Evolutionary conservation across 2,888 invertebrate species (phyloP).

Genomic region (Drosophila fungiperda): DNA sequence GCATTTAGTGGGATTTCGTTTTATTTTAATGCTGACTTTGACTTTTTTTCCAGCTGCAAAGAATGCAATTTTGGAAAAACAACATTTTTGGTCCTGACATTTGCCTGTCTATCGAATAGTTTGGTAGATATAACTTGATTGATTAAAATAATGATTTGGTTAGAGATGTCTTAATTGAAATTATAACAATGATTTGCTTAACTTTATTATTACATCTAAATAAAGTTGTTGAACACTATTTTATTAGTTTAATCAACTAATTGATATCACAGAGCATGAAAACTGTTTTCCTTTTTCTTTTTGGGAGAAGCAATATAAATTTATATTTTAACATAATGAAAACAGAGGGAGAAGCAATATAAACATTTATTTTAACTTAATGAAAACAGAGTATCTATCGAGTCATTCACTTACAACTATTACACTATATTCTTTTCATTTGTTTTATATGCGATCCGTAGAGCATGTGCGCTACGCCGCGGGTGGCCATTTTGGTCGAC

Average conservation of each 20-base stretch:
- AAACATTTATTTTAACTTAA: background rate
- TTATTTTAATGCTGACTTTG: slow-evolving; percentile 32
- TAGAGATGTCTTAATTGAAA: slow-evolving; percentile 1
- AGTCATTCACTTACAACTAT: slow-evolving; percentile 1
- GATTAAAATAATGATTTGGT: slow-evolving; percentile 12
- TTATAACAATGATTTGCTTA: slow-evolving; percentile 7
- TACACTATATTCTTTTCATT: slow-evolving; percentile 13
- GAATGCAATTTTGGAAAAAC: slow-evolving; percentile 37
- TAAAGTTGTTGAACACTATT: background rate
- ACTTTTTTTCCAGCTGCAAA: slow-evolving; percentile 30
- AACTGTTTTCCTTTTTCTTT: background rate
- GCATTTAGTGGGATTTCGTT: slow-evolving; percentile 34
- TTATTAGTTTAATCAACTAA: background rate
- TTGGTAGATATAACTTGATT: background rate
- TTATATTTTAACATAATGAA: background rate
- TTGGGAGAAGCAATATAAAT: background rate
- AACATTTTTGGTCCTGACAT: background rate
- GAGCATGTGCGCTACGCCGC: slow-evolving; percentile 29
- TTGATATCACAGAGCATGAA: background rate
- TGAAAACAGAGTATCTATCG: slow-evolving; percentile 16
- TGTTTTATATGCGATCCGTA: slow-evolving; percentile 31
- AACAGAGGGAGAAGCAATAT: slow-evolving; percentile 1
- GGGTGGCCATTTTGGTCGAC: slow-evolving; percentile 17
- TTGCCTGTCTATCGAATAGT: background rate
- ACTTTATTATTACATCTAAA: background rate